Evolutionary conservation across 2,113 vertebrate species (phyloP).

Genomic region (Protobothrops flavoviridis): DNA sequence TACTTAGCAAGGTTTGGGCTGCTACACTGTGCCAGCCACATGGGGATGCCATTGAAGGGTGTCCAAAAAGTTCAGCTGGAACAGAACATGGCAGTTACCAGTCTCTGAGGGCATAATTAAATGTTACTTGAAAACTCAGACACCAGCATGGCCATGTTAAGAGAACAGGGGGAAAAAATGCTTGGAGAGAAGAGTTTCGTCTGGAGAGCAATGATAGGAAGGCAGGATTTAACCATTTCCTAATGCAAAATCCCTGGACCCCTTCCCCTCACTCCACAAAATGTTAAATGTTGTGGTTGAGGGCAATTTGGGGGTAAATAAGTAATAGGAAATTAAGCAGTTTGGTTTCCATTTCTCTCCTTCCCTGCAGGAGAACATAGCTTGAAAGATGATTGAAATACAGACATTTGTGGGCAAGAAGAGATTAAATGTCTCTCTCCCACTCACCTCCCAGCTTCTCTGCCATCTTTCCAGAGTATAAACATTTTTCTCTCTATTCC

Average conservation of each 20-base stretch:
- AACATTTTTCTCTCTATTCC: background rate
- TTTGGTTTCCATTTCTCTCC: background rate
- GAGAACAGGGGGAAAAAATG: rapidly evolving
- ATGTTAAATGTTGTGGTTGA: background rate
- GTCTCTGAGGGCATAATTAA: background rate
- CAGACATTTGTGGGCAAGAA: background rate
- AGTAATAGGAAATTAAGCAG: background rate
- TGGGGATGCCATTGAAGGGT: background rate
- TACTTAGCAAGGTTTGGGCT: background rate
- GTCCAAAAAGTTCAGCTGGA: background rate
- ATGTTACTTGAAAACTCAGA: background rate
- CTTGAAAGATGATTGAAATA: background rate
- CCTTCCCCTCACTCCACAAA: background rate
- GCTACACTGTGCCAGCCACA: background rate
- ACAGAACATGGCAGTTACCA: background rate
- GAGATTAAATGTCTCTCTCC: background rate
- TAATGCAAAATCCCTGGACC: background rate
- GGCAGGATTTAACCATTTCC: background rate
- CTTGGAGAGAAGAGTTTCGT: background rate
- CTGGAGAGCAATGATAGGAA: background rate
- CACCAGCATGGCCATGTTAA: background rate
- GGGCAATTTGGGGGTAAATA: background rate
- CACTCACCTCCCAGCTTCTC: background rate
- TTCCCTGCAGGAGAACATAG: background rate
- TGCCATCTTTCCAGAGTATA: background rate